Conservation (phyloP, 35 echinoderm and acorn worm species). For the Ophioderma brevispina region DNA sequence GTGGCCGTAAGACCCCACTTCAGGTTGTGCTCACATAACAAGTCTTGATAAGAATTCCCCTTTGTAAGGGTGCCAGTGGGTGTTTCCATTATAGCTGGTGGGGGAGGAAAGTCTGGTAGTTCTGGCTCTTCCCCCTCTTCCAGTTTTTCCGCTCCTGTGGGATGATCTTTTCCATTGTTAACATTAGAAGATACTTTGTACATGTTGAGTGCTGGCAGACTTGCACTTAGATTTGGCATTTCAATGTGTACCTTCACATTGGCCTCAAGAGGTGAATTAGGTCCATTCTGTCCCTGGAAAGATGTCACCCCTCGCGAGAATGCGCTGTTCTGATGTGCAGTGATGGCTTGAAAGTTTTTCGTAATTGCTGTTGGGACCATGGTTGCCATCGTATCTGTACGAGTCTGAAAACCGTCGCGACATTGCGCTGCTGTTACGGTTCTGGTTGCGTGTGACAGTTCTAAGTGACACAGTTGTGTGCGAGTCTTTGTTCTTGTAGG, state of each 20-base stretch:
- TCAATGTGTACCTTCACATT: conserved; percentile 72
- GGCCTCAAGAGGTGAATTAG: conserved; percentile 49
- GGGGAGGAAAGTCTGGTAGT: background rate
- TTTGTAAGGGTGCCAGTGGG: background rate
- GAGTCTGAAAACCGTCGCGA: conserved; percentile 62
- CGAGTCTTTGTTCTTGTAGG: background rate
- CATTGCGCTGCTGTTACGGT: conserved; percentile 42
- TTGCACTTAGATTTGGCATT: conserved; percentile 61
- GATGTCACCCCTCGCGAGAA: conserved; percentile 39
- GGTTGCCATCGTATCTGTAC: conserved; percentile 28
- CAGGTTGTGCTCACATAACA: background rate
- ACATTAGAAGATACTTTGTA: conserved; percentile 29
- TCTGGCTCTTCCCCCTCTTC: background rate
- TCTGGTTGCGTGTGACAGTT: conserved; percentile 17
- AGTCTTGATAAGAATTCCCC: background rate
- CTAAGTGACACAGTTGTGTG: conserved; percentile 31
- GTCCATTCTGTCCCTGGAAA: conserved; percentile 26
- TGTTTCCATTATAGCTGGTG: background rate
- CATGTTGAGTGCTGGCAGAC: conserved; percentile 55
- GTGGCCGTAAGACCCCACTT: background rate
- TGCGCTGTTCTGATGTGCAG: conserved; percentile 40
- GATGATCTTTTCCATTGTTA: background rate
- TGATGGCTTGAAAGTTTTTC: conserved; percentile 62
- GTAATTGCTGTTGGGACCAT: conserved; percentile 2
- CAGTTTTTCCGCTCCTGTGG: background rate